A percentile compares a stretch with the other conserved stretches of the same genome.
Conservation (phyloP, 2,797 vertebrate species). For the Gymnothorax reevesii region DNA sequence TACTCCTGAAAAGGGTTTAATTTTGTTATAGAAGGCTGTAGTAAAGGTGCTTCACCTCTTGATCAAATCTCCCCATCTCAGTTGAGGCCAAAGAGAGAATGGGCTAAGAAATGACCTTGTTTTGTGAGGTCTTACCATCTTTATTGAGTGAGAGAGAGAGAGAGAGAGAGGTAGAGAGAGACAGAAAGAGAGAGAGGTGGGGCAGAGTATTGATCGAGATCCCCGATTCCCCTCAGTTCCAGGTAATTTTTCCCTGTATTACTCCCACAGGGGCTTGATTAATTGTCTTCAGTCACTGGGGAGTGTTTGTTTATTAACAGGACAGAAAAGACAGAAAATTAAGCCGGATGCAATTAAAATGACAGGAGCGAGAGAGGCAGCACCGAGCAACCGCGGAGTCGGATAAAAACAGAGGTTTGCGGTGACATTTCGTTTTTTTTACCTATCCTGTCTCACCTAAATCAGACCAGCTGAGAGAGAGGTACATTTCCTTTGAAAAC, state of each 20-base stretch:
- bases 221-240: constrained; percentile 29
- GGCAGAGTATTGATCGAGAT: constrained; percentile 47
- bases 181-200: no score
- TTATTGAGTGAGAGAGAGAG: not conserved
- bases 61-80: not conserved
- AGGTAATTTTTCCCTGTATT: constrained; percentile 26
- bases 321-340: not conserved
- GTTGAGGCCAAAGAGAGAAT: not conserved
- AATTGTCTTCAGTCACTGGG: constrained; percentile 41
- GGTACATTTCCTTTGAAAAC: not conserved
- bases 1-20: not conserved
- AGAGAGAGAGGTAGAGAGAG: not conserved
- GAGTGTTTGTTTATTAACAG: constrained; percentile 38
- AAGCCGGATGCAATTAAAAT: not conserved
- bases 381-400: not conserved
- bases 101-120: not conserved
- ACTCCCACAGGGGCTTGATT: constrained; percentile 34
- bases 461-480: not conserved
- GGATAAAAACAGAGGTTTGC: not conserved
- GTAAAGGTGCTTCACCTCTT: not conserved
- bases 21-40: not conserved
- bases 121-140: not conserved
- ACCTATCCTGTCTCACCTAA: not conserved
- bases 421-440: not conserved
- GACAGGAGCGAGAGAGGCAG: not conserved